phyloP scores from a whole-genome alignment of 1,140 invertebrate genomes.

The Drosophila trapezifrons region DNA sequence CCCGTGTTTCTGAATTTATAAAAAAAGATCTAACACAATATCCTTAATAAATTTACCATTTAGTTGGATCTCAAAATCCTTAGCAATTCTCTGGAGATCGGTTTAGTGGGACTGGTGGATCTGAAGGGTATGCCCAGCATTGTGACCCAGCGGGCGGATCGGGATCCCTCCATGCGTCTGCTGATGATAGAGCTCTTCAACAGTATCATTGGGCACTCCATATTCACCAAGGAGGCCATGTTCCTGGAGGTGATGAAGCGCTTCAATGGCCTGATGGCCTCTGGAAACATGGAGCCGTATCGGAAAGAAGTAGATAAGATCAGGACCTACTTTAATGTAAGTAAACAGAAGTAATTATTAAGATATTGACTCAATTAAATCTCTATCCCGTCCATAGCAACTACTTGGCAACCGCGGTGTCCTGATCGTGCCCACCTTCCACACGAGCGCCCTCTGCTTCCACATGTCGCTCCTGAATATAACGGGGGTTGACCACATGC shows the following conservation, averaged over 20 bases:
- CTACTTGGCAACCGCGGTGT: conserved; percentile 88
- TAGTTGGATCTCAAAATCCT: conserved; percentile 63
- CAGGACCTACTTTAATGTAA: conserved; percentile 54
- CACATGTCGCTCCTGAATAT: conserved; percentile 87
- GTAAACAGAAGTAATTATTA: background rate
- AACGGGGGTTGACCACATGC: conserved; percentile 88
- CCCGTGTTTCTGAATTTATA: too few relatives aligned
- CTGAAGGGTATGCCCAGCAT: conserved; percentile 75
- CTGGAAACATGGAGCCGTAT: conserved; percentile 42
- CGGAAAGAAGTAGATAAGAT: conserved; percentile 44
- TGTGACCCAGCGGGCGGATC: conserved; percentile 57
- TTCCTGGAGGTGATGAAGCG: conserved; percentile 68
- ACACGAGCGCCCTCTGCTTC: conserved; percentile 86
- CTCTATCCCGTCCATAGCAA: conserved; percentile 77
- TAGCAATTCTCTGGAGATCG: conserved; percentile 59
- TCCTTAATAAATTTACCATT: background rate
- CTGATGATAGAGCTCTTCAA: conserved; percentile 63
- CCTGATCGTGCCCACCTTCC: conserved; percentile 90
- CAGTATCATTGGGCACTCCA: conserved; percentile 63
- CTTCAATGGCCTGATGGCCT: conserved; percentile 49
- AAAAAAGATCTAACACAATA: too few relatives aligned
- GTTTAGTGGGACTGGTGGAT: conserved; percentile 47
- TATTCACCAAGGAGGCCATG: conserved; percentile 72
- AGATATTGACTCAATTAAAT: background rate
- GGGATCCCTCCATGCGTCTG: conserved; percentile 43